These are phyloP conservation scores for Hucho hucho DNA, from an alignment of 2,113 vertebrate species.

Conservation along the genomic window DNA sequence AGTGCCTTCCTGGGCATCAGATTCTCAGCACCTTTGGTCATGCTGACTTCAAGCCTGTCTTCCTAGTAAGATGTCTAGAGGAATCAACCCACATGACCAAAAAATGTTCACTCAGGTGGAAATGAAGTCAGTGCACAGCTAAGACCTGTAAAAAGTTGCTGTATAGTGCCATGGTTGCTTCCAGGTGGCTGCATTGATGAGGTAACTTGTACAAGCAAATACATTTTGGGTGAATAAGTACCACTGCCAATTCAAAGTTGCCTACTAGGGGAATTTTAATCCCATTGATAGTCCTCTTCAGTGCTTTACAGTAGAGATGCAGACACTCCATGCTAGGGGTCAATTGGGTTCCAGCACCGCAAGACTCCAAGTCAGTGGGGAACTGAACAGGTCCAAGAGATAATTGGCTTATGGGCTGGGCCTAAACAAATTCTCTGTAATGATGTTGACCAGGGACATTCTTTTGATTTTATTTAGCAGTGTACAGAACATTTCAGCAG, in stretches of 20 bases:
- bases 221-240: background rate
- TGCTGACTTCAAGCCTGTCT: background rate
- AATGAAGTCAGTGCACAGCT: background rate
- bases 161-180: background rate
- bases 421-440: no score
- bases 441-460: no score
- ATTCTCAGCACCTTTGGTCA: background rate
- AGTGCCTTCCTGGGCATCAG: background rate
- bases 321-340: no score
- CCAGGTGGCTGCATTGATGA: background rate
- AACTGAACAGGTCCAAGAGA: no score
- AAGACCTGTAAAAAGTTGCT: background rate
- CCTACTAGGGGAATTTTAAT: no score
- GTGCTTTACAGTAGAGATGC: no score
- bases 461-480: no score
- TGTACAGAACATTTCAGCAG: no score
- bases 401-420: no score
- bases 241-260: background rate
- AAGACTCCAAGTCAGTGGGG: no score
- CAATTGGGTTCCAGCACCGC: no score
- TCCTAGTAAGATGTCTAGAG: background rate
- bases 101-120: background rate
- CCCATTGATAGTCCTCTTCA: no score
- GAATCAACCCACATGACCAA: conserved; percentile 9
- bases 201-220: background rate